Evolutionary conservation across 2,113 vertebrate genomes (phyloP).

Genomic region (Myrmophylax atrothorax): DNA sequence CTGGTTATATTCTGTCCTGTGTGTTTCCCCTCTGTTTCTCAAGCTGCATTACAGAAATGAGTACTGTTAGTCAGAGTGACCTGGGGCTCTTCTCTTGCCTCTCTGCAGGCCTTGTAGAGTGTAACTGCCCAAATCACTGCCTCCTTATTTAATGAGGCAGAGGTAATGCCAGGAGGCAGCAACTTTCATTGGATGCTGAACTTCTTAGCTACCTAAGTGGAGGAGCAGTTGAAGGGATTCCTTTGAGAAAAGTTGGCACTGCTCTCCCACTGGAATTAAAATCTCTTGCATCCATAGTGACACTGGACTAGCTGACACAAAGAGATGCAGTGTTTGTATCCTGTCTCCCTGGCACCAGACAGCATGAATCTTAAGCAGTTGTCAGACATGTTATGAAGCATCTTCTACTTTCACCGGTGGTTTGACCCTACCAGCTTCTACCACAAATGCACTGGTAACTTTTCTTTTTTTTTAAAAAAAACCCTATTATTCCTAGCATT

Average conservation of each 20-base stretch:
- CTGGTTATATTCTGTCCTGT: background rate
- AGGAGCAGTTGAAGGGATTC: conserved; percentile 46
- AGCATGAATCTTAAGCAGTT: conserved; percentile 12
- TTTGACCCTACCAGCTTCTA: background rate
- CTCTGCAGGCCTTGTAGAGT: background rate
- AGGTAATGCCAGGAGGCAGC: conserved; percentile 41
- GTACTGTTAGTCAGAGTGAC: background rate
- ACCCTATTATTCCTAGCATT: background rate
- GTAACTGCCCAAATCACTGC: background rate
- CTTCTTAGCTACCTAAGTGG: conserved; percentile 36
- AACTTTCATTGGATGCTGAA: conserved; percentile 27
- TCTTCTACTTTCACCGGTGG: conserved; percentile 15
- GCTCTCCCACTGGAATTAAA: conserved; percentile 20
- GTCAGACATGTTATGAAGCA: conserved; percentile 19
- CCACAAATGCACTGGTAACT: background rate
- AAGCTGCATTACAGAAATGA: conserved; percentile 5
- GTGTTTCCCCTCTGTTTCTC: background rate
- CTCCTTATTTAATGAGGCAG: conserved; percentile 37
- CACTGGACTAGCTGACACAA: conserved; percentile 20
- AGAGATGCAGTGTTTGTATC: conserved; percentile 54
- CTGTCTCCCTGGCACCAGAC: conserved; percentile 38
- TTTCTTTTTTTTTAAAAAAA: background rate
- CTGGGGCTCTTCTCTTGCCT: background rate
- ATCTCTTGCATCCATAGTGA: conserved; percentile 48
- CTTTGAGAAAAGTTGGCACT: conserved; percentile 56